phyloP scores from a whole-genome alignment of 2,888 invertebrate species.

The Cerceris ruficornis region DNA sequence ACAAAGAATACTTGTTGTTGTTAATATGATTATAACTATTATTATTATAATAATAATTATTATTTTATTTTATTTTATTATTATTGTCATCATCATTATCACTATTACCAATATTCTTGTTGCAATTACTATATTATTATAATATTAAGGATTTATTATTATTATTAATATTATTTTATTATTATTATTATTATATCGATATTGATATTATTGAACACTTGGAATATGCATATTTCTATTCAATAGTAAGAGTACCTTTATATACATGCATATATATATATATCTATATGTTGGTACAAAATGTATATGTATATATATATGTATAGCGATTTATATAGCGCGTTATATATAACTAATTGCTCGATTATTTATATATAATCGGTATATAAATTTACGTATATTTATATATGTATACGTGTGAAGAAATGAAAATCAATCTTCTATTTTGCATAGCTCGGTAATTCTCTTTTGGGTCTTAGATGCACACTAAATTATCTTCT shows the following conservation, averaged over 20 bases:
- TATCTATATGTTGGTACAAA: slow-evolving; percentile 59
- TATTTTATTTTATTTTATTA: slow-evolving; percentile 70
- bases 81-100: slow-evolving; percentile 74
- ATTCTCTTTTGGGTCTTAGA: slow-evolving; percentile 78
- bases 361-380: slow-evolving; percentile 76
- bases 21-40: slow-evolving; percentile 81
- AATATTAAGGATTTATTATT: slow-evolving; percentile 70
- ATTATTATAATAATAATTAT: slow-evolving; percentile 71
- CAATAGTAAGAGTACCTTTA: slow-evolving; percentile 78
- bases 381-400: slow-evolving; percentile 72
- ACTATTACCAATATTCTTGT: slow-evolving; percentile 78
- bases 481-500: slow-evolving; percentile 77
- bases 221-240: slow-evolving; percentile 80
- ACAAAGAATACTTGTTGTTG: slow-evolving; percentile 82
- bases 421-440: slow-evolving; percentile 77
- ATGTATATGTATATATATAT: slow-evolving; percentile 70
- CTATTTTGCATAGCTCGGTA: slow-evolving; percentile 81
- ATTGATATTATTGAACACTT: slow-evolving; percentile 79
- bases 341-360: slow-evolving; percentile 75
- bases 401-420: slow-evolving; percentile 74
- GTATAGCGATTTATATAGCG: slow-evolving; percentile 71
- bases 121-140: slow-evolving; percentile 77
- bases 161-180: slow-evolving; percentile 71
- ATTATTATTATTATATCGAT: slow-evolving; percentile 76
- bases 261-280: slow-evolving; percentile 67